Conservation (phyloP, 2,113 vertebrate genomes). For the Bambusicola thoracicus region DNA sequence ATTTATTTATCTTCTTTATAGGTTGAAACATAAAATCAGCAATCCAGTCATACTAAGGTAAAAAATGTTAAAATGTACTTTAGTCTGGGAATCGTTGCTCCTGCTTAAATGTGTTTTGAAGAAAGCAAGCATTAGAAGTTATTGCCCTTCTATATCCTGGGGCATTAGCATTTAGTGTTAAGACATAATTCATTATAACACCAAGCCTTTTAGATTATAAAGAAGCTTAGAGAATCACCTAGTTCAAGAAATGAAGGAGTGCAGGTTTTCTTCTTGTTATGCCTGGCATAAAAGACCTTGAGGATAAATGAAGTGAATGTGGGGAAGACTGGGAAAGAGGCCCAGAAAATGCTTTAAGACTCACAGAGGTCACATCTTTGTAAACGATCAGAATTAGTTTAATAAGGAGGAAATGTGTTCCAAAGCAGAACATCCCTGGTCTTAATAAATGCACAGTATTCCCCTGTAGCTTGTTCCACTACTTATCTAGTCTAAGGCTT, state of each 20-base stretch:
- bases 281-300: not conserved
- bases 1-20: not conserved
- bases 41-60: not conserved
- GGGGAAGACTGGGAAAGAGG: not conserved
- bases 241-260: not conserved
- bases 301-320: not conserved
- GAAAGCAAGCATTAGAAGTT: not conserved
- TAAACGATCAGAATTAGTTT: not conserved
- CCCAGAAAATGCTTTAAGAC: not conserved
- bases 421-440: not conserved
- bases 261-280: not conserved
- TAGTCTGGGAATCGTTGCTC: not conserved
- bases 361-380: not conserved
- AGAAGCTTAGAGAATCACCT: not conserved
- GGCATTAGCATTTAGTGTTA: not conserved
- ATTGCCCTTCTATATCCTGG: not conserved
- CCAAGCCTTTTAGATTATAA: not conserved
- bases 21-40: not conserved
- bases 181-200: not conserved
- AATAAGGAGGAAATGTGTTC: not conserved
- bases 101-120: not conserved
- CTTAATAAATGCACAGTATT: not conserved
- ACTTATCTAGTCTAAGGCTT: not conserved
- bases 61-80: not conserved
- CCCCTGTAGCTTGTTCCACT: not conserved